Conservation (phyloP, 2,888 invertebrate genomes). For the Drosophila fulvimacula region DNA sequence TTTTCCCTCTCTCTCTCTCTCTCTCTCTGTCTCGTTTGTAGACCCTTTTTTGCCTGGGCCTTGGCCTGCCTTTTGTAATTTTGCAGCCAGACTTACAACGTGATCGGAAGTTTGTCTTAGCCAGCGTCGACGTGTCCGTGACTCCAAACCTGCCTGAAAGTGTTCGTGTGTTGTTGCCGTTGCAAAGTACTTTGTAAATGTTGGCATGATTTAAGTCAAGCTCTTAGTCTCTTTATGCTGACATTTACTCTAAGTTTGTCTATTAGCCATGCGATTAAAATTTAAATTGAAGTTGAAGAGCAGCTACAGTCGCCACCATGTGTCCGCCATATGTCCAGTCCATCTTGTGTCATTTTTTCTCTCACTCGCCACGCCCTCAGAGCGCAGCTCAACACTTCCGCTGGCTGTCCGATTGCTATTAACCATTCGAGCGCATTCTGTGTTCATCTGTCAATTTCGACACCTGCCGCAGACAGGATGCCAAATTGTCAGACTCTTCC, state of each 20-base stretch:
- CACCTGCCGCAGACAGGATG: conserved; percentile 71
- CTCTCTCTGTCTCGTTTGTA: conserved; percentile 4
- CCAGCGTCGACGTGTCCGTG: conserved; percentile 74
- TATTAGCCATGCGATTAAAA: conserved; percentile 80
- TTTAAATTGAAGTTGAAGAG: conserved; percentile 74
- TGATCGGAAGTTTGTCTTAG: conserved; percentile 80
- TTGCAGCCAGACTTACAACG: conserved; percentile 67
- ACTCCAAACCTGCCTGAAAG: conserved; percentile 40
- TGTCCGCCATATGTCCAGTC: conserved; percentile 1
- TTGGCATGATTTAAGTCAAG: conserved; percentile 79
- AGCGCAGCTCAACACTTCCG: conserved; percentile 42
- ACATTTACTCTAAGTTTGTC: conserved; percentile 77
- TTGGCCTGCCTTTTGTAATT: conserved; percentile 65
- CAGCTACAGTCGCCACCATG: conserved; percentile 17
- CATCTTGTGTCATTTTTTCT: conserved; percentile 31
- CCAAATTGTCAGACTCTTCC: conserved; percentile 56
- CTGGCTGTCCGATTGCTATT: conserved; percentile 39
- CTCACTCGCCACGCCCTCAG: conserved; percentile 38
- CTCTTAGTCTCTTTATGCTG: conserved; percentile 81
- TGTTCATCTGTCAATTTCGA: conserved; percentile 78
- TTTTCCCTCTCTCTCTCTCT: conserved; percentile 23
- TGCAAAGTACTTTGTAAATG: conserved; percentile 78
- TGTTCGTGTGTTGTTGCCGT: conserved; percentile 36
- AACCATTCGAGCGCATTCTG: conserved; percentile 45
- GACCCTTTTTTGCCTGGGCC: conserved; percentile 37